Evolutionary conservation across 2,888 invertebrate species (phyloP), one percentile per base, ranked within the genome.

Genomic region (Aleiodes leptofemur): DNA sequence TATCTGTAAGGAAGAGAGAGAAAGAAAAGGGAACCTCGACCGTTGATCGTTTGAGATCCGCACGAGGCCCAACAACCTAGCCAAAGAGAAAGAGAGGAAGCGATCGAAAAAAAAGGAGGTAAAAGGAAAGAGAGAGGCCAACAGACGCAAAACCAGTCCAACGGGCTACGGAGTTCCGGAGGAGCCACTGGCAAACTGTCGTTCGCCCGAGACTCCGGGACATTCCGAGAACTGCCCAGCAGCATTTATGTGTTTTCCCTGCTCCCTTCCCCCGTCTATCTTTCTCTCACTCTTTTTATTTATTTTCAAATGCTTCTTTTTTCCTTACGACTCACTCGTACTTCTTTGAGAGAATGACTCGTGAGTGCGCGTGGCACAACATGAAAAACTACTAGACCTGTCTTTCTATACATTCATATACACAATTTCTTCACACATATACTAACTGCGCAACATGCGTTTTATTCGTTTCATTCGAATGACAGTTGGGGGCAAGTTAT

Each of bases 121-220:
- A n/a, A 14, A 61, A 38, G n/a, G 2, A 34, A 34, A 16, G 61
- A 29, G 66, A 59, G 57, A 16, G 31, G 31, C 43, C 43, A 69
- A 11, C 16, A 53, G 29, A 23, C 31, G 56, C 43, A n/a, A 57
- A 74, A 69, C 74, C 74, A 59, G 51, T 59, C 29, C 50, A 51
- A 43, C 72, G 13, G 57, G 72, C 59, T 23, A 48, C 48, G 66
- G 55, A 50, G 64, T 64, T 64, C 64, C 64, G 64, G 64, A 64
- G 64, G 66, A 72, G 55, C 43, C 55, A 72, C 72, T 56, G 56
- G 72, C 72, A 81, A 82, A 82, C 82, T 84, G 86, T 85, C 83
- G 84, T 86, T 86, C 86, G 83, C 78, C 83, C 82, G 83, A 86
- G 84, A 86, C 83, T 84, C 77, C 82, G 82, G 81, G 82, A 83